Conservation (phyloP, 2,113 vertebrate species). For the Gymnorhina tibicen region DNA sequence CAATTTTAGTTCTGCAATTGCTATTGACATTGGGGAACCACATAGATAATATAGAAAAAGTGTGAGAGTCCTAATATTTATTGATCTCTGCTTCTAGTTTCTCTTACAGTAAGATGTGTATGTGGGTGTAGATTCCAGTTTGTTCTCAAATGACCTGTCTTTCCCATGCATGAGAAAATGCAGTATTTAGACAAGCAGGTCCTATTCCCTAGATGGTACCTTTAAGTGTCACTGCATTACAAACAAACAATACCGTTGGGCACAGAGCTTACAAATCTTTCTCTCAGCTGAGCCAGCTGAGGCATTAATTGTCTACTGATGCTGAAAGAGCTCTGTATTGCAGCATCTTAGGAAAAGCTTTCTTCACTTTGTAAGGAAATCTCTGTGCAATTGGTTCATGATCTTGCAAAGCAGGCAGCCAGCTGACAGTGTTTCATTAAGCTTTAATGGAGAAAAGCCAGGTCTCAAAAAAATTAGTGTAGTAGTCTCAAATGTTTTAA, state of each 20-base stretch:
- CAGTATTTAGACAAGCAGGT: neutral
- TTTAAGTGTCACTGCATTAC: neutral
- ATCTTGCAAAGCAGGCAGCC: neutral
- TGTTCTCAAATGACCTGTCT: neutral
- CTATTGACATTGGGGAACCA: neutral
- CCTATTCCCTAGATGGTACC: neutral
- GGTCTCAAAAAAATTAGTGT: neutral
- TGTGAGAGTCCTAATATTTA: neutral
- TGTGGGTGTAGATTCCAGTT: neutral
- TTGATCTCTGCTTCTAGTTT: neutral
- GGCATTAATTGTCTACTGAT: neutral
- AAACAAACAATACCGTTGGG: neutral
- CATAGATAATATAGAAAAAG: accelerated
- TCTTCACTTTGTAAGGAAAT: neutral
- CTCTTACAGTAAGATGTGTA: neutral
- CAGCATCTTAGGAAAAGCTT: neutral
- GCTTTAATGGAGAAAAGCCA: neutral
- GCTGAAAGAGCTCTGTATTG: neutral
- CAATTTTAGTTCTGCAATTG: neutral
- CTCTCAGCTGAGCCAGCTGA: neutral
- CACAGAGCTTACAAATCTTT: neutral
- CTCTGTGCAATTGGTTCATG: neutral
- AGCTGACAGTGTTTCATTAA: neutral
- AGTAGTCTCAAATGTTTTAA: neutral
- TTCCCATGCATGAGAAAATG: neutral